These are phyloP conservation scores for Damaliscus lunatus DNA, from an alignment of 2,113 vertebrate species.

Conservation along the genomic window DNA sequence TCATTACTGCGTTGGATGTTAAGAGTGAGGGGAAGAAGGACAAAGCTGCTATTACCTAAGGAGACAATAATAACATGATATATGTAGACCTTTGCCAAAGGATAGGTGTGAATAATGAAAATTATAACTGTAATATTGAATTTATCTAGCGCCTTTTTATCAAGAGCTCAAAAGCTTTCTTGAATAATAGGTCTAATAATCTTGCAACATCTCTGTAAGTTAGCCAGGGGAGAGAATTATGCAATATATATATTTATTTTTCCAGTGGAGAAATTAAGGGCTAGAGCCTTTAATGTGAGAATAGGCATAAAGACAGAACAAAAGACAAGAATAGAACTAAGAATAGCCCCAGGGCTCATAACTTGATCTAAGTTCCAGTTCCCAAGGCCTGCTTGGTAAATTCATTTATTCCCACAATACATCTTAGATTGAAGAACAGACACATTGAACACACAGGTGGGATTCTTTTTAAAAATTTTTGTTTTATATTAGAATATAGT, in stretches of 20 bases:
- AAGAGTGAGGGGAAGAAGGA: not conserved
- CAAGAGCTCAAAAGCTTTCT: conserved; percentile 4
- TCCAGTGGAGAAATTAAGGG: conserved; percentile 3
- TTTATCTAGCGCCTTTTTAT: not conserved
- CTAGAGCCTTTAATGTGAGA: not conserved
- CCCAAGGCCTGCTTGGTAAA: not conserved
- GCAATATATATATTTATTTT: not conserved
- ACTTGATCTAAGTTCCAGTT: not conserved
- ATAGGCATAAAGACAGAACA: not conserved
- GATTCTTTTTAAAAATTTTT: not conserved
- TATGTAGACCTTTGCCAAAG: not conserved
- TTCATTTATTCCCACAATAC: not conserved
- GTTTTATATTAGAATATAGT: not conserved
- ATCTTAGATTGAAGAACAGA: not conserved
- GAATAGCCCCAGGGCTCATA: not conserved
- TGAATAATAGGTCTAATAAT: not conserved
- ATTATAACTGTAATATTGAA: not conserved
- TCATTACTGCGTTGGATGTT: not conserved
- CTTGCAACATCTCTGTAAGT: not conserved
- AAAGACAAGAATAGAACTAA: not conserved
- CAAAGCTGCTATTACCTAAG: not conserved
- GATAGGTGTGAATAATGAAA: not conserved
- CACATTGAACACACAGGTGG: not conserved
- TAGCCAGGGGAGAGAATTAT: not conserved
- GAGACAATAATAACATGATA: conserved; percentile 13